A percentile compares a stretch with the other conserved stretches of the same genome.
phyloP scores from a whole-genome alignment of 2,797 vertebrate species.

The Chrosomus eos region DNA sequence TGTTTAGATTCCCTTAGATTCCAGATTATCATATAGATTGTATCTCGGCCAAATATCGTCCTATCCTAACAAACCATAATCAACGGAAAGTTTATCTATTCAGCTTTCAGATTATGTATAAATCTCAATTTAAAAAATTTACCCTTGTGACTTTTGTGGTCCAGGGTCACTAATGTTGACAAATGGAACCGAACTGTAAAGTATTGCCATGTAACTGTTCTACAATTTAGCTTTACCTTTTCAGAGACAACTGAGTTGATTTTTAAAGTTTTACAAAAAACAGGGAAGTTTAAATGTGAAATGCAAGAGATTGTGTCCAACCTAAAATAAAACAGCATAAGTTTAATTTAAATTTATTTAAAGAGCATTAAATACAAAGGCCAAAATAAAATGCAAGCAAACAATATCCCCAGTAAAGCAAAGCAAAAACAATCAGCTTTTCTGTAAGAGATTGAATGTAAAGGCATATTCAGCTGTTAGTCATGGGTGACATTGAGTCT shows the following conservation, averaged over 20 bases:
- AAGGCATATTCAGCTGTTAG: not conserved
- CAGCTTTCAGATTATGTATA: no score
- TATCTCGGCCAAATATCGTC: no score
- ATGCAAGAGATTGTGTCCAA: not conserved
- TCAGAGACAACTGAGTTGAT: not conserved
- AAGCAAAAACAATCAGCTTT: not conserved
- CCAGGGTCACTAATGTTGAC: not conserved
- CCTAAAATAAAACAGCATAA: not conserved
- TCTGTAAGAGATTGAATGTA: not conserved
- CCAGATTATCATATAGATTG: no score
- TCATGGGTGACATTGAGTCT: not conserved
- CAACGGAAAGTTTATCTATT: no score
- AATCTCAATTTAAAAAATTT: no score
- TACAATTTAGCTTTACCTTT: not conserved
- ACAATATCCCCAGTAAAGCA: slow-evolving; percentile 7
- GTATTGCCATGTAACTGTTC: not conserved
- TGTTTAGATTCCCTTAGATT: no score
- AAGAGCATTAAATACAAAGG: not conserved
- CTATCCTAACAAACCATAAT: no score
- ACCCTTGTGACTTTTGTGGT: no score
- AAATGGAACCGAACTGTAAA: not conserved
- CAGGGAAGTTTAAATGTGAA: not conserved
- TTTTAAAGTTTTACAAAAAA: not conserved
- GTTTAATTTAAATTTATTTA: not conserved
- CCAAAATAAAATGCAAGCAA: slow-evolving; percentile 3